Evolutionary conservation across 2,113 vertebrate genomes (phyloP).

Genomic region (Amblyornis subalaris): DNA sequence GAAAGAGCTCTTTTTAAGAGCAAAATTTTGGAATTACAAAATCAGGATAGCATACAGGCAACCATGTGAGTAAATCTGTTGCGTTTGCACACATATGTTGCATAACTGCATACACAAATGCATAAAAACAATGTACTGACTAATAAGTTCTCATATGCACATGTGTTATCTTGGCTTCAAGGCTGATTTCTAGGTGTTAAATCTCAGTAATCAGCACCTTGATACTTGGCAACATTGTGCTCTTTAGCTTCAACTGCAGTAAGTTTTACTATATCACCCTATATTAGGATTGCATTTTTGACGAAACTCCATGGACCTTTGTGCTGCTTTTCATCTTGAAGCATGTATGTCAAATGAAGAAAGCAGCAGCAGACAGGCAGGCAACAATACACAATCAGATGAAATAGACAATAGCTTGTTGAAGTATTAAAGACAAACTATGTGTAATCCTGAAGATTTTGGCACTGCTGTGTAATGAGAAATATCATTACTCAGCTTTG

Average conservation of each 20-base stretch:
- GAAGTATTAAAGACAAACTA: not conserved
- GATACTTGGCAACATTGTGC: not conserved
- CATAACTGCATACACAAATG: not conserved
- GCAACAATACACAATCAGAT: not conserved
- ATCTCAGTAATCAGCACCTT: not conserved
- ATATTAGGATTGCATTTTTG: not conserved
- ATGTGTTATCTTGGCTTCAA: not conserved
- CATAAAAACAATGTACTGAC: not conserved
- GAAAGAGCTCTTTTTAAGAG: not conserved
- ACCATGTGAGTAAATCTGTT: not conserved
- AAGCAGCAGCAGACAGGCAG: not conserved
- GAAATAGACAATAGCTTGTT: not conserved
- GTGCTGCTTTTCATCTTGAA: not conserved
- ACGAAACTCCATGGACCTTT: not conserved
- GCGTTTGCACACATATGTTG: not conserved
- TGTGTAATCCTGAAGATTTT: not conserved
- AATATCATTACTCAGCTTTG: not conserved
- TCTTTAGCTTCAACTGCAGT: not conserved
- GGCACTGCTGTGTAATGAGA: not conserved
- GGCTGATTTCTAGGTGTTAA: not conserved
- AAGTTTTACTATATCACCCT: not conserved
- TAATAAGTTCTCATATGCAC: not conserved
- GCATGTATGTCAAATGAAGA: not conserved
- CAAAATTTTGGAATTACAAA: not conserved
- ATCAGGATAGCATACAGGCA: not conserved